Percentiles rank a stretch among this genome's conserved stretches.
Evolutionary conservation across 2,113 vertebrate genomes (phyloP).

Genomic region (Proterorhinus semilunaris): DNA sequence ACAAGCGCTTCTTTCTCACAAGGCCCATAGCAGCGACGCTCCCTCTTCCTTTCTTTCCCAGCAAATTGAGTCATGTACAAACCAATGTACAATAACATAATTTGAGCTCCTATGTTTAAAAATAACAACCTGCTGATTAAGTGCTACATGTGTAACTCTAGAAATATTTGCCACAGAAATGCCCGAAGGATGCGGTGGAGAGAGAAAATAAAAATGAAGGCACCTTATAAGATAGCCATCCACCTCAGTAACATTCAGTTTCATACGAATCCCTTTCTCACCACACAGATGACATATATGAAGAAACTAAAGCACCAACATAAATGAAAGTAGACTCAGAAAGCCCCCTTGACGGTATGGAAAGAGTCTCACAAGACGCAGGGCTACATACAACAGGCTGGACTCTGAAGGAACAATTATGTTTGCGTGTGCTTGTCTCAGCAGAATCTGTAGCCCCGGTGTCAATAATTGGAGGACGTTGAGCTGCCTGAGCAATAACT

Average conservation of each 20-base stretch:
- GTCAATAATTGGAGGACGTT: slow-evolving; percentile 67
- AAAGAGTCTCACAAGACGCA: slow-evolving; percentile 24
- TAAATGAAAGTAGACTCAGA: slow-evolving; percentile 24
- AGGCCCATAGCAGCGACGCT: slow-evolving; percentile 55
- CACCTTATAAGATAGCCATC: slow-evolving; percentile 78
- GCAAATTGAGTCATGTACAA: slow-evolving; percentile 53
- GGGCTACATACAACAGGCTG: slow-evolving; percentile 39
- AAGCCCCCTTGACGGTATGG: slow-evolving; percentile 6
- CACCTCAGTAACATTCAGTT: slow-evolving; percentile 74
- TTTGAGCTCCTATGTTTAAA: slow-evolving; percentile 29
- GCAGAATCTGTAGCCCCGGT: slow-evolving; percentile 40
- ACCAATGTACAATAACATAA: slow-evolving; percentile 34
- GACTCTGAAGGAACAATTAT: slow-evolving; percentile 7
- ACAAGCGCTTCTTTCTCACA: slow-evolving; percentile 41
- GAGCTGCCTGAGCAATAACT: slow-evolving; percentile 84
- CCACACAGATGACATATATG: slow-evolving; percentile 21
- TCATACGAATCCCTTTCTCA: slow-evolving; percentile 62
- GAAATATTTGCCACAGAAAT: slow-evolving; percentile 59
- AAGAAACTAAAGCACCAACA: slow-evolving; percentile 62
- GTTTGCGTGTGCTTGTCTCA: slow-evolving; percentile 49
- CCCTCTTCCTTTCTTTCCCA: slow-evolving; percentile 40
- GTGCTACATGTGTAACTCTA: slow-evolving; percentile 41
- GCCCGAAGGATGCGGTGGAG: slow-evolving; percentile 60
- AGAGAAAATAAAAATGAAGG: slow-evolving; percentile 76
- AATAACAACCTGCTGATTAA: slow-evolving; percentile 20